A percentile compares a stretch with the other conserved stretches of the same genome.
Evolutionary conservation across 1,140 invertebrate genomes (phyloP).

Genomic region (Bradysia coprophila): DNA sequence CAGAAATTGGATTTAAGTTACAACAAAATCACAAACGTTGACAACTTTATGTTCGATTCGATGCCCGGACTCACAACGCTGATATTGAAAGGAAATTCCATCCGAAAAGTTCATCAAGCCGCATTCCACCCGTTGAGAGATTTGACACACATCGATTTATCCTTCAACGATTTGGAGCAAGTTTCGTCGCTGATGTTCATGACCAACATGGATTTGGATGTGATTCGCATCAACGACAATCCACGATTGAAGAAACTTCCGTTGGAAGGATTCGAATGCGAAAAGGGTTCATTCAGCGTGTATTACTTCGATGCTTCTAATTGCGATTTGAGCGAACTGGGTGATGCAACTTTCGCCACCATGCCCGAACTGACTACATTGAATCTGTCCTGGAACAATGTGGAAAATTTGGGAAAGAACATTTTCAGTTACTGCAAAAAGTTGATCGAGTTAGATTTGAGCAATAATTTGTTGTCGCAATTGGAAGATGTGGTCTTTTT

Average conservation of each 20-base stretch:
- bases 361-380: constrained; percentile 42
- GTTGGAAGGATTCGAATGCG: constrained; percentile 31
- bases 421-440: constrained; percentile 26
- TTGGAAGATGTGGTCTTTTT: constrained; percentile 39
- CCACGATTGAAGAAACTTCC: constrained; percentile 37
- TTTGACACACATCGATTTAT: constrained; percentile 43
- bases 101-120: constrained; percentile 41
- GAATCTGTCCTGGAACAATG: constrained; percentile 41
- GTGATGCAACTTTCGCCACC: constrained; percentile 37
- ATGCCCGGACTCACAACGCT: constrained; percentile 39
- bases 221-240: constrained; percentile 44
- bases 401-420: constrained; percentile 25
- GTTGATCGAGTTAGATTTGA: constrained; percentile 43
- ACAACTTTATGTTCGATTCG: constrained; percentile 39
- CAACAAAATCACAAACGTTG: constrained; percentile 38
- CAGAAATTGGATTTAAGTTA: constrained; percentile 39
- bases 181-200: constrained; percentile 42
- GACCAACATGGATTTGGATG: constrained; percentile 41
- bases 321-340: constrained; percentile 39
- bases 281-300: constrained; percentile 35
- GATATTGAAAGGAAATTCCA: constrained; percentile 37
- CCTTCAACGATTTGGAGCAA: constrained; percentile 40
- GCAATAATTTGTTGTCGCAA: constrained; percentile 37
- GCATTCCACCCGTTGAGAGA: constrained; percentile 39
- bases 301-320: constrained; percentile 46